Percentiles rank a stretch among this genome's conserved stretches.
These are phyloP conservation scores for Megalops atlanticus DNA, from an alignment of 2,113 vertebrate species.

Conservation along the genomic window DNA sequence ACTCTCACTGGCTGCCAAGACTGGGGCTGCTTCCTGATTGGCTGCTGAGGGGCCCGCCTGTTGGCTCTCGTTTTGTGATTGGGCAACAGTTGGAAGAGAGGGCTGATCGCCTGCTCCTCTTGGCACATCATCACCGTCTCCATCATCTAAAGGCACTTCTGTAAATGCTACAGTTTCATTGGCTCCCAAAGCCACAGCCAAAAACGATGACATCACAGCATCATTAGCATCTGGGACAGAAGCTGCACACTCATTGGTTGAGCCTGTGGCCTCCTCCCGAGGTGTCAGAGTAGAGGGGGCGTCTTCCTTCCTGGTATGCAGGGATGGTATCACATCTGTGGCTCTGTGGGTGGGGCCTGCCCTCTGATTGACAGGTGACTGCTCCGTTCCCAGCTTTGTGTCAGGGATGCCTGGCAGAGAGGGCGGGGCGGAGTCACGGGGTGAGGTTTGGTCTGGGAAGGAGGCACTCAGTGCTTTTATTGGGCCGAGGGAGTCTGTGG, in stretches of 20 bases:
- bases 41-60: neutral
- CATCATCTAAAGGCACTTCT: neutral
- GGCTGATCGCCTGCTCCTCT: neutral
- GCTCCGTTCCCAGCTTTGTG: neutral
- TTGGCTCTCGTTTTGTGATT: neutral
- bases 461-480: constrained; percentile 58
- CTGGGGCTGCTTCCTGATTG: neutral
- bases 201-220: constrained; percentile 34
- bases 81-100: neutral
- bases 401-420: neutral
- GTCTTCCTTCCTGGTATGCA: neutral
- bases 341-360: neutral
- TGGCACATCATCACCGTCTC: neutral
- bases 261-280: neutral
- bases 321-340: neutral
- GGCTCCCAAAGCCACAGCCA: neutral
- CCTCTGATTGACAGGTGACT: neutral
- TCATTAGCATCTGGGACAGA: constrained; percentile 32
- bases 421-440: constrained; percentile 19
- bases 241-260: neutral
- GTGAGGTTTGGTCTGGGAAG: constrained; percentile 47
- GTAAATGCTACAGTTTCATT: neutral
- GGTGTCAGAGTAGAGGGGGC: neutral
- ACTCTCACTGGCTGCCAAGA: neutral
- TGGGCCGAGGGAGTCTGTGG: constrained; percentile 31